phyloP scores from a whole-genome alignment of 2,888 invertebrate species.

The Synanthedon andrenaeformis region DNA sequence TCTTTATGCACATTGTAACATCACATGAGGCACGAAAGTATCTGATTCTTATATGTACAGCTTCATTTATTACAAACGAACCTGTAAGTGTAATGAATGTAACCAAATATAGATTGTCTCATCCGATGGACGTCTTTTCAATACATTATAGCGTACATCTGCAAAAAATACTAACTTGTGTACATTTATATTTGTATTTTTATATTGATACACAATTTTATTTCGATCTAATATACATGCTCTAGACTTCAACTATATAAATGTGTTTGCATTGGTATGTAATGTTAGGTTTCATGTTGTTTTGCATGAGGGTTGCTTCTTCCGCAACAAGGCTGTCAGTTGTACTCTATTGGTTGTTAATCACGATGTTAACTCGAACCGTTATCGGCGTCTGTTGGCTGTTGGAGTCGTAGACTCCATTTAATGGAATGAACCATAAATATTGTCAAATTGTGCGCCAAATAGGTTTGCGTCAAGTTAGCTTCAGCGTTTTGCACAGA shows the following conservation, averaged over 20 bases:
- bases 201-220: no score
- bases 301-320: conserved; percentile 14
- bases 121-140: conserved; percentile 56
- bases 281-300: neutral
- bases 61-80: conserved; percentile 25
- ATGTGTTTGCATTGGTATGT: no score
- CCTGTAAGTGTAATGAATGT: conserved; percentile 23
- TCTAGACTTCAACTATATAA: no score
- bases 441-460: conserved; percentile 35
- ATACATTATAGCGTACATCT: conserved; percentile 45
- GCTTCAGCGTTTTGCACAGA: no score
- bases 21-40: conserved; percentile 46
- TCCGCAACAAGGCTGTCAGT: conserved; percentile 56
- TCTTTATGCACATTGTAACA: conserved; percentile 18
- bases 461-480: conserved; percentile 26
- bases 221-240: no score
- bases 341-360: conserved; percentile 48
- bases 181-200: conserved; percentile 22
- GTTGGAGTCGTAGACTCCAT: no score
- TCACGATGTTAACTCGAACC: neutral
- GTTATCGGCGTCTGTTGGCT: neutral
- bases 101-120: conserved; percentile 6
- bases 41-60: conserved; percentile 9
- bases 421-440: conserved; percentile 48
- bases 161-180: conserved; percentile 61